Base-by-base conservation (phyloP, 2,113 vertebrate genomes). In the Rhinolophus sinicus region DNA sequence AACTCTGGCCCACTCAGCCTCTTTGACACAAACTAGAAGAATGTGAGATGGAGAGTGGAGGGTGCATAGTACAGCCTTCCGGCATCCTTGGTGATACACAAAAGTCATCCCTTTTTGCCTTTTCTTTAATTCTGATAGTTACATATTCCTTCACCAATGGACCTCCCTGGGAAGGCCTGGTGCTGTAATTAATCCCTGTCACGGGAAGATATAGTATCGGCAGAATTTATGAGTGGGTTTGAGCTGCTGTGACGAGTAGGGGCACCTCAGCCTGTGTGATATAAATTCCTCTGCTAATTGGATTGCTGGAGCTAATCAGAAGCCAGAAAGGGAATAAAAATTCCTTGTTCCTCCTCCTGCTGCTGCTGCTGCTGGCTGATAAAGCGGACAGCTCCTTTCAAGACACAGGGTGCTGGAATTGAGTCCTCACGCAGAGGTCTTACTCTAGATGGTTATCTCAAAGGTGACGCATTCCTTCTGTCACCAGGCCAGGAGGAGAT, bases 271-370 rank as follows among this genome's bases (percentile, higher is more conserved):
- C 95, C 97, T 38, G 87, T 97, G 98, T 97, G 98, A 98, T 98
- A 99, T 96, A 98, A 98, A 98, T 97, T 98, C 97, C 97, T 98
- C 97, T 97, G 98, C 97, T 99, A 98, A 99, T 98, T 98, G 98
- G 98, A 98, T 98, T 98, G 97, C 96, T 3, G 96, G 97, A 98
- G 98, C 98, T 98, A 98, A 98, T 98, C 98, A 98, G 98, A 95
- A 98, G 96, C 95, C 86, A 97, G 97, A 95, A 98, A 98, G 97
- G 96, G 96, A 98, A 98, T 70, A 88, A 93, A 65, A 77, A 88
- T 95, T 86, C 95, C 33, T 60, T 84, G 96, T 96, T 96, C 93
- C 81, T 8, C 70, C 97, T 95, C 94, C 97, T 97, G 96, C 96
- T 0, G 18, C 12, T 8, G 97, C 87, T 15, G 85, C 97, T 95